Conservation (phyloP, 2,113 vertebrate genomes). For the Pedetes capensis region DNA sequence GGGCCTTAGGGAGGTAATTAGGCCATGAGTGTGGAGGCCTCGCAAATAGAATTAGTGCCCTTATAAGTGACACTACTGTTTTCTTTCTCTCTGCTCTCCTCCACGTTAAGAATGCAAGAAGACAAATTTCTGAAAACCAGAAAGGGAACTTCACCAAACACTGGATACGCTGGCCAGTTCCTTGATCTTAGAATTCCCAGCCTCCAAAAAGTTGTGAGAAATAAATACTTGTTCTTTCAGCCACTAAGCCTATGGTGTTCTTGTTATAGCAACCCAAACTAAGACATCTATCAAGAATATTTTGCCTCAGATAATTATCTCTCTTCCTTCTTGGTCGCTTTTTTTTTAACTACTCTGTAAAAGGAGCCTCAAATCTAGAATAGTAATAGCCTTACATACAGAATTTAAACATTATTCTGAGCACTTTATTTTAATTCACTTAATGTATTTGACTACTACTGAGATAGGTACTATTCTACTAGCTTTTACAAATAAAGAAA, state of each 20-base stretch:
- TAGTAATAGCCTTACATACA: too few relatives aligned
- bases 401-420: too few relatives aligned
- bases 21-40: background rate
- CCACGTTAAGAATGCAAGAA: background rate
- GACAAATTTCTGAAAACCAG: background rate
- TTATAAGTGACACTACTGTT: background rate
- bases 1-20: too few relatives aligned
- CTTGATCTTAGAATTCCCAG: too few relatives aligned
- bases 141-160: background rate
- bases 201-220: too few relatives aligned
- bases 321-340: too few relatives aligned
- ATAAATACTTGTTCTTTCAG: background rate
- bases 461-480: background rate
- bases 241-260: background rate
- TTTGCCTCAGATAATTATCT: background rate
- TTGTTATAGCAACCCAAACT: background rate
- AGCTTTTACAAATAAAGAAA: constrained; percentile 14
- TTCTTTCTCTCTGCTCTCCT: background rate
- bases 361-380: too few relatives aligned
- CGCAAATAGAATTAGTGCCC: background rate
- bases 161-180: too few relatives aligned
- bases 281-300: constrained; percentile 4
- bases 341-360: too few relatives aligned
- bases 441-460: too few relatives aligned
- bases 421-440: too few relatives aligned